Conservation (phyloP, 2,113 vertebrate genomes). For the Brevimyrus niger region DNA sequence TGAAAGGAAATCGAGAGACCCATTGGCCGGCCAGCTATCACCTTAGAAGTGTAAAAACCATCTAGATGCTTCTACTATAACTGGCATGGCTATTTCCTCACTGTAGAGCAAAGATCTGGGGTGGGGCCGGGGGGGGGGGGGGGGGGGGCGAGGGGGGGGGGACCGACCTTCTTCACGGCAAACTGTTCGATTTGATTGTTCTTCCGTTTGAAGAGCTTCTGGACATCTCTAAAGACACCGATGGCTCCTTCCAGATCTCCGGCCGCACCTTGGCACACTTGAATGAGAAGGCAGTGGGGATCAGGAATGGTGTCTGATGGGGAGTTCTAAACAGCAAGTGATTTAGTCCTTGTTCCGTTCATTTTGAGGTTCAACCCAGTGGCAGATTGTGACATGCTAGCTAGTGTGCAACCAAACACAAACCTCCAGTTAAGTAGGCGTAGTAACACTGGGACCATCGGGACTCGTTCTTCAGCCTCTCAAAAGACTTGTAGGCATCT, state of each 20-base stretch:
- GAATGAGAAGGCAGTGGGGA: background rate
- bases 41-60: background rate
- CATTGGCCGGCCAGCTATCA: background rate
- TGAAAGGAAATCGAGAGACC: slow-evolving; percentile 34
- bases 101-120: background rate
- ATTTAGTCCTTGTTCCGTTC: background rate
- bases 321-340: background rate
- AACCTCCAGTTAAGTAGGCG: slow-evolving; percentile 90
- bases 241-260: slow-evolving; percentile 81
- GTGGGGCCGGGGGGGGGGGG: background rate
- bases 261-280: slow-evolving; percentile 89
- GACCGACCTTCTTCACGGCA: slow-evolving; percentile 45
- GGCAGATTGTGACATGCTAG: background rate
- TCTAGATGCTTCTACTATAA: background rate
- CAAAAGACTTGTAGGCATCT: slow-evolving; percentile 82
- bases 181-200: slow-evolving; percentile 99
- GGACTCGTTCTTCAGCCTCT: slow-evolving; percentile 91
- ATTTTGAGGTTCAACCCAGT: background rate
- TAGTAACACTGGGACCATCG: slow-evolving; percentile 99
- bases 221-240: slow-evolving; percentile 85
- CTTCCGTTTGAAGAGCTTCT: slow-evolving; percentile 96
- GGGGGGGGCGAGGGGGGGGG: no score
- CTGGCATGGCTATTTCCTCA: background rate
- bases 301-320: background rate
- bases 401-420: background rate